Percentiles rank a stretch among this genome's conserved stretches.
Evolutionary conservation across 1,140 invertebrate genomes (phyloP).

Genomic region (Diorhabda carinulata): DNA sequence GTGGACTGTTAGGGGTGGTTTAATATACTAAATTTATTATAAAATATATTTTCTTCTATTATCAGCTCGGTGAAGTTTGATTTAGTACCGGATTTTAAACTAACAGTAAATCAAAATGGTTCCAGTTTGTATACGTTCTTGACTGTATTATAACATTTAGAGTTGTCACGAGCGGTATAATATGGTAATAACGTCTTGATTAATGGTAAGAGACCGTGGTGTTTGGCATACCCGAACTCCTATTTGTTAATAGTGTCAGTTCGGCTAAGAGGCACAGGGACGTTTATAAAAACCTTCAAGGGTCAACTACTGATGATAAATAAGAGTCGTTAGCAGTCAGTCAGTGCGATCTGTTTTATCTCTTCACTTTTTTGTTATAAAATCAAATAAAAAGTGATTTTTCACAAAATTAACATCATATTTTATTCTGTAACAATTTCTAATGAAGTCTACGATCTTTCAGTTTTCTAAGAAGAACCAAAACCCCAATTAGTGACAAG

Average conservation of each 20-base stretch:
- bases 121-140: background rate
- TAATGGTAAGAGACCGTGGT: background rate
- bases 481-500: conserved; percentile 4
- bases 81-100: no score
- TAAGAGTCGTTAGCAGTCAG: background rate
- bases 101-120: no score
- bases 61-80: no score
- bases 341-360: no score
- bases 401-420: no score
- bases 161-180: background rate
- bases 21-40: no score
- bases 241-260: background rate
- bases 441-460: background rate
- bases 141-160: background rate
- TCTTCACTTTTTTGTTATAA: no score
- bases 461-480: background rate
- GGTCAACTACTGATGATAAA: background rate
- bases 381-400: no score
- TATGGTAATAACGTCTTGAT: conserved; percentile 2
- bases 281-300: background rate
- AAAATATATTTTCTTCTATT: no score
- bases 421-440: background rate
- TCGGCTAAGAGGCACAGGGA: background rate
- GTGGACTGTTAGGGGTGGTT: no score
- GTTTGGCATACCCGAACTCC: background rate